Conservation (phyloP, 2,888 invertebrate species). For the Thereva unica region DNA sequence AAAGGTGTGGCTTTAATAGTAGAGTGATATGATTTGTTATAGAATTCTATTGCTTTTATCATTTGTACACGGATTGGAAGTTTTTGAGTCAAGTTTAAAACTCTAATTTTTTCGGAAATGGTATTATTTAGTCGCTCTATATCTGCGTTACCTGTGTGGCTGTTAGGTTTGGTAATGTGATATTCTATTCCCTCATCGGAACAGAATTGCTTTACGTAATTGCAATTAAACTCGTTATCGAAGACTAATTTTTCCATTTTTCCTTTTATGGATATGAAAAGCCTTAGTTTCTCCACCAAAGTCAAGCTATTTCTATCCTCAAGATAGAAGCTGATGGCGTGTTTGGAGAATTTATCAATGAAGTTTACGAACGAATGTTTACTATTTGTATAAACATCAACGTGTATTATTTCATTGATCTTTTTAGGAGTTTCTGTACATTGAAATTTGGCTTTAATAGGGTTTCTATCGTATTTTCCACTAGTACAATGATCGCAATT, state of each 20-base stretch:
- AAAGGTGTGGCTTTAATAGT: too few species aligned
- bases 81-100: too few species aligned
- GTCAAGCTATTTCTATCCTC: conserved; percentile 21
- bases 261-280: conserved; percentile 5
- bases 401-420: conserved; percentile 29
- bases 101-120: too few species aligned
- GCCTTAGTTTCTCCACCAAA: conserved; percentile 20
- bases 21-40: too few species aligned
- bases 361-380: conserved; percentile 32
- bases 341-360: conserved; percentile 37
- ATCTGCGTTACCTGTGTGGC: conserved; percentile 11
- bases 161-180: conserved; percentile 22
- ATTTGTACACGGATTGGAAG: too few species aligned
- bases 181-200: conserved; percentile 2
- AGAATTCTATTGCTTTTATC: too few species aligned
- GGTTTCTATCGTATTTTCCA: conserved; percentile 27
- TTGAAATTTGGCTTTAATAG: conserved; percentile 27
- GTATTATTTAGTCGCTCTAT: too few species aligned
- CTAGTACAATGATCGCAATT: conserved; percentile 23
- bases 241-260: conserved; percentile 9
- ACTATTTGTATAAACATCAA: conserved; percentile 10
- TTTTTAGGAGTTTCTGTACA: conserved; percentile 20
- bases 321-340: conserved; percentile 14
- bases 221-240: conserved; percentile 9
- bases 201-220: conserved; percentile 9